These are phyloP conservation scores for Drosophila multiciliata DNA, from an alignment of 2,888 invertebrate species.

Conservation along the genomic window DNA sequence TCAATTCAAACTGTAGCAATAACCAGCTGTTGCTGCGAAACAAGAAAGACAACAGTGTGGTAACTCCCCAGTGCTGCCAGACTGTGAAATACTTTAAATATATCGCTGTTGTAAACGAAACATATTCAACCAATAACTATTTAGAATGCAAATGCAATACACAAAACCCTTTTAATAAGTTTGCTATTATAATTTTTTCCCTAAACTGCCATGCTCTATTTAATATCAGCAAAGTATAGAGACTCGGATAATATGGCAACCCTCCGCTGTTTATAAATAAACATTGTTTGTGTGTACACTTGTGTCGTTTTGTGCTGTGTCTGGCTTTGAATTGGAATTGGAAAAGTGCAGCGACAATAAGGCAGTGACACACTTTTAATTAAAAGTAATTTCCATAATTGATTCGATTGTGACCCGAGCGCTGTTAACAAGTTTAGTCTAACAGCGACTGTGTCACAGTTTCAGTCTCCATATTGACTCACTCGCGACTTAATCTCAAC, in stretches of 20 bases:
- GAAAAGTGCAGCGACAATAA: constrained; percentile 52
- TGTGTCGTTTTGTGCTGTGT: constrained; percentile 35
- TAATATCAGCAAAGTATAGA: not conserved
- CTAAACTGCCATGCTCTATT: not conserved
- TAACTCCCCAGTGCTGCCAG: constrained; percentile 18
- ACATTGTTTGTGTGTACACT: constrained; percentile 62
- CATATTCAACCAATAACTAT: not conserved
- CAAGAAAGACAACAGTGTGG: constrained; percentile 20
- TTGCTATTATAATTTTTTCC: rapidly evolving
- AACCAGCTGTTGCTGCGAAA: constrained; percentile 38
- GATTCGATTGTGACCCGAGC: constrained; percentile 46
- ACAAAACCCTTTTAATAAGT: not conserved
- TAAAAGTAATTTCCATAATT: constrained; percentile 75
- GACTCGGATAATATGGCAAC: constrained; percentile 9
- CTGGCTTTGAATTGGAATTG: constrained; percentile 31
- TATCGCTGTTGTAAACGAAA: no score
- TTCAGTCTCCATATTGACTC: constrained; percentile 44
- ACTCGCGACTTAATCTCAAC: constrained; percentile 15
- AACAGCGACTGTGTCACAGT: constrained; percentile 3
- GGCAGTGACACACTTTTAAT: constrained; percentile 55
- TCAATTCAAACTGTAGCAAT: constrained; percentile 15
- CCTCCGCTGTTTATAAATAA: constrained; percentile 54
- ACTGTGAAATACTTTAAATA: not conserved
- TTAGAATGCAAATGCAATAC: not conserved
- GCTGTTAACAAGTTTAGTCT: constrained; percentile 21